These are phyloP conservation scores for Trachops cirrhosus DNA, from an alignment of 2,797 vertebrate species.

Conservation along the genomic window DNA sequence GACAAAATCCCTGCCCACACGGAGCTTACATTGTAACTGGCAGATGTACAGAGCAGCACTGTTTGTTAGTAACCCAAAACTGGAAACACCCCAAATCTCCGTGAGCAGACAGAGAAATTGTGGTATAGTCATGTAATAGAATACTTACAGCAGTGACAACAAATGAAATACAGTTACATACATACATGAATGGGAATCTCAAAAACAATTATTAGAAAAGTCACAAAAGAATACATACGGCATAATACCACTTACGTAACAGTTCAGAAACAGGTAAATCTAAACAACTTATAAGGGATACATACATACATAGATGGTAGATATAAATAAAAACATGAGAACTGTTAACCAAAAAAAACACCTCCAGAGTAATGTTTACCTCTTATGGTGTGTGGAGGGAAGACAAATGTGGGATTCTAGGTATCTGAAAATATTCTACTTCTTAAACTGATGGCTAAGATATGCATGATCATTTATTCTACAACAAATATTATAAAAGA, in stretches of 20 bases:
- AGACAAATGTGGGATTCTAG: neutral
- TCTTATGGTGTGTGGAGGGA: neutral
- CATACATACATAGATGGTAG: neutral
- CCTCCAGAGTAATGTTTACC: neutral
- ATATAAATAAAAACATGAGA: conserved; percentile 31
- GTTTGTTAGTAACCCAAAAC: neutral
- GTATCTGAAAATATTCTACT: neutral
- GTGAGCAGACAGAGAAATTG: neutral
- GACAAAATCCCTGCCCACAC: neutral
- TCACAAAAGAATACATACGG: conserved; percentile 10
- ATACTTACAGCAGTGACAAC: neutral
- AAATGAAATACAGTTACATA: conserved; percentile 15
- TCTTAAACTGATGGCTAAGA: neutral
- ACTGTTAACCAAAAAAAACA: neutral
- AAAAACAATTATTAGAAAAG: conserved; percentile 26
- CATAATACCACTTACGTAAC: neutral
- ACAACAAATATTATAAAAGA: conserved; percentile 1
- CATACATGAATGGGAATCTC: conserved; percentile 12
- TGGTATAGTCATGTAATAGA: neutral
- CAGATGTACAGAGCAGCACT: conserved; percentile 10
- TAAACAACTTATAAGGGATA: neutral
- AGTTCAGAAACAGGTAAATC: conserved; percentile 24
- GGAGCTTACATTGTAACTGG: neutral
- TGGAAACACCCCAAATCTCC: neutral
- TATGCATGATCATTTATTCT: neutral